Conservation (phyloP, 2,113 vertebrate species). For the Odocoileus hemionus region DNA sequence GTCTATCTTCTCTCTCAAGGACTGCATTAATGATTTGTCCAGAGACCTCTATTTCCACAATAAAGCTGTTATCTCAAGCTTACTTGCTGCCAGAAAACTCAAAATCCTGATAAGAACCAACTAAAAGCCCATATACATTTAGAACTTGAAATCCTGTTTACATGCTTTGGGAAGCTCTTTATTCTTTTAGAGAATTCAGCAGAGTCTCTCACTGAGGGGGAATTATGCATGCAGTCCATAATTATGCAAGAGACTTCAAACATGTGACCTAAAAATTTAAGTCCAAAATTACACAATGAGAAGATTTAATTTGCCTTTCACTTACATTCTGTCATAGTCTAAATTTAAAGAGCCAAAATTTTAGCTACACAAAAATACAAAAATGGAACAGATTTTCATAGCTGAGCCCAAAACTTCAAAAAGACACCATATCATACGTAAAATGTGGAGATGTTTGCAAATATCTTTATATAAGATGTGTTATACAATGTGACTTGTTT, state of each 20-base stretch:
- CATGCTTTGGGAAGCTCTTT: background rate
- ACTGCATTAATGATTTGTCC: background rate
- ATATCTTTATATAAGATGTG: background rate
- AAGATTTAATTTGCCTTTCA: conserved; percentile 37
- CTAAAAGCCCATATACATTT: background rate
- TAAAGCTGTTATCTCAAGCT: conserved; percentile 11
- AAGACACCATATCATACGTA: background rate
- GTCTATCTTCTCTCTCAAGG: background rate
- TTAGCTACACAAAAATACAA: conserved; percentile 26
- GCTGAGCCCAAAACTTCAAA: conserved; percentile 7
- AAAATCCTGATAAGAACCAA: background rate
- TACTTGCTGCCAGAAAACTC: conserved; percentile 19
- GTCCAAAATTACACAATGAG: conserved; percentile 39
- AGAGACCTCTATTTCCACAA: background rate
- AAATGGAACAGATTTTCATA: conserved; percentile 32
- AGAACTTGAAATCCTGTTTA: background rate
- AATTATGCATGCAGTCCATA: background rate
- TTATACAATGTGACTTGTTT: background rate
- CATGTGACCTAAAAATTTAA: conserved; percentile 3
- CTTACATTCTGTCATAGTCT: background rate
- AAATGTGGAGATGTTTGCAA: conserved; percentile 10
- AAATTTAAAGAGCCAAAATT: conserved; percentile 2
- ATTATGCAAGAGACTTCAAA: conserved; percentile 24
- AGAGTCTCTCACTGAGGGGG: background rate
- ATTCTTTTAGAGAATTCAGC: conserved; percentile 1